phyloP scores from a whole-genome alignment of 2,888 invertebrate species.

The Kuschelorhynchus macadamiae region DNA sequence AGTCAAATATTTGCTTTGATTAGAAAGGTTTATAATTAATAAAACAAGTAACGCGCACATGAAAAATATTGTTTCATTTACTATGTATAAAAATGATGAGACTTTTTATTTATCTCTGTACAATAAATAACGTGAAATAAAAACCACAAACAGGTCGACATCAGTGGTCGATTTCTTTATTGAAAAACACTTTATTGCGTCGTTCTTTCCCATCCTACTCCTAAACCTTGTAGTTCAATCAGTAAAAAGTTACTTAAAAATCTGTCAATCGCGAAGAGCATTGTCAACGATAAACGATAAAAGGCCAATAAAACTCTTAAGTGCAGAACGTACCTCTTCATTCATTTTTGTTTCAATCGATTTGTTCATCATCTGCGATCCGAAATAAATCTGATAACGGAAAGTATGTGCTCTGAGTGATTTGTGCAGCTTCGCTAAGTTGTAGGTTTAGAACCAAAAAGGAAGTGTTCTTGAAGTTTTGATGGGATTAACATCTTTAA shows the following conservation, averaged over 20 bases:
- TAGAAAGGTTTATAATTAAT: no score
- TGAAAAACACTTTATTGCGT: no score
- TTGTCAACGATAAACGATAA: conserved; percentile 38
- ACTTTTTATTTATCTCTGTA: no score
- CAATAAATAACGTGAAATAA: no score
- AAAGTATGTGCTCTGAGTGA: conserved; percentile 10
- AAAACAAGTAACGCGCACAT: no score
- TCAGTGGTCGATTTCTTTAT: no score
- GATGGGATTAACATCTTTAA: background rate
- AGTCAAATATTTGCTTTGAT: no score
- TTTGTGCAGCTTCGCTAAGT: conserved; percentile 6
- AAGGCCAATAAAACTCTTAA: conserved; percentile 48
- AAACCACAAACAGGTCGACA: no score
- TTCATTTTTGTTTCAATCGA: conserved; percentile 47
- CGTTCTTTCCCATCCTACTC: no score
- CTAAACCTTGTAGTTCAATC: conserved; percentile 1
- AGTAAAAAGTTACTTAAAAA: conserved; percentile 38
- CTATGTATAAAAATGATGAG: no score
- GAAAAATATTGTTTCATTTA: no score
- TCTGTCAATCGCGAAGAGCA: conserved; percentile 34
- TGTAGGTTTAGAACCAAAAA: background rate
- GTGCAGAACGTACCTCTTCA: conserved; percentile 36
- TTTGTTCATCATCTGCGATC: conserved; percentile 43
- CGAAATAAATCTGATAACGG: conserved; percentile 48
- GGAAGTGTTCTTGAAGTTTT: background rate